phyloP scores from a whole-genome alignment of 2,797 vertebrate genomes.

The Pangasius mekongensis region DNA sequence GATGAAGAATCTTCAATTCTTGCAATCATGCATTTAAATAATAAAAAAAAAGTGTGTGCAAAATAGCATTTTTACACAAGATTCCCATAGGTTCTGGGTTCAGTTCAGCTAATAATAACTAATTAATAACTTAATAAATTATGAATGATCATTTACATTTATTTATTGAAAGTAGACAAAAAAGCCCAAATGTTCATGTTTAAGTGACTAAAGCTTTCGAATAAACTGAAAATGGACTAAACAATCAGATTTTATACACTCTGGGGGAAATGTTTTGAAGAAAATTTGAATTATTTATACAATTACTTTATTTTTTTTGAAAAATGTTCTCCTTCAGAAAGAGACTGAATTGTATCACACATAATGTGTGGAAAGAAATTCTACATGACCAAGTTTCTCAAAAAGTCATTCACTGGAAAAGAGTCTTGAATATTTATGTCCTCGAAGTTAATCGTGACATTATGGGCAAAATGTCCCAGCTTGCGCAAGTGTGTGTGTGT shows the following conservation, averaged over 20 bases:
- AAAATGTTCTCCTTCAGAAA: background rate
- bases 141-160: background rate
- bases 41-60: background rate
- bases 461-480: slow-evolving; percentile 1
- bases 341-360: background rate
- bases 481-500: background rate
- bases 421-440: slow-evolving; percentile 26
- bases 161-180: background rate
- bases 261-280: background rate
- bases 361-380: background rate
- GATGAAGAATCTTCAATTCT: background rate
- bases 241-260: background rate
- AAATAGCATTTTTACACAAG: background rate
- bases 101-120: no score
- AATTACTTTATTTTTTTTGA: background rate
- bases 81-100: background rate
- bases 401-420: slow-evolving; percentile 22
- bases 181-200: background rate
- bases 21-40: background rate
- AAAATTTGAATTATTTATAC: background rate
- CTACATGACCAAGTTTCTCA: background rate
- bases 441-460: slow-evolving; percentile 19
- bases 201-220: background rate
- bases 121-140: background rate
- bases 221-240: background rate